phyloP scores from a whole-genome alignment of 2,797 vertebrate species.

The Percopsis omiscomaycus region DNA sequence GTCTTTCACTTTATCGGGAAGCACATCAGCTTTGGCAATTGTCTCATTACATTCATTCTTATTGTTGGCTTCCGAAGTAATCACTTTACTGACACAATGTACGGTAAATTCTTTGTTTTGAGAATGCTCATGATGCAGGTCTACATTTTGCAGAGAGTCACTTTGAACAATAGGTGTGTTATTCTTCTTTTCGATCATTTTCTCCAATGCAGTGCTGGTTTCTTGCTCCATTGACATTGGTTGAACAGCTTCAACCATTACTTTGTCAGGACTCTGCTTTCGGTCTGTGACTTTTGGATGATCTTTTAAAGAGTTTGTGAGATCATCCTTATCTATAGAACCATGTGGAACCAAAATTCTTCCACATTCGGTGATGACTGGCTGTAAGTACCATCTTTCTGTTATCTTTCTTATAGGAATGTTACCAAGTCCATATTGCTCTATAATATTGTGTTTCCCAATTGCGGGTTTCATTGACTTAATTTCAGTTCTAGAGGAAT shows the following conservation, averaged over 20 bases:
- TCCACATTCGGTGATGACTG: constrained; percentile 76
- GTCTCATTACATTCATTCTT: constrained; percentile 16
- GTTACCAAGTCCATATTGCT: too few species aligned
- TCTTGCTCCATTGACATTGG: too few species aligned
- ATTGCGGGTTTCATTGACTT: too few species aligned
- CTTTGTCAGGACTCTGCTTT: constrained; percentile 29
- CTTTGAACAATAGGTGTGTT: constrained; percentile 12
- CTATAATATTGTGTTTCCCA: too few species aligned
- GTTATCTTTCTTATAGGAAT: constrained; percentile 66
- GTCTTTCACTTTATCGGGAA: constrained; percentile 35
- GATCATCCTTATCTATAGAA: constrained; percentile 42
- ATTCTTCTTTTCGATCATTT: constrained; percentile 1
- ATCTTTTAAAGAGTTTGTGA: constrained; percentile 45
- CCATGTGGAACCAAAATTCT: constrained; percentile 78
- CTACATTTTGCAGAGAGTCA: constrained; percentile 1
- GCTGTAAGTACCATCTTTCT: constrained; percentile 74
- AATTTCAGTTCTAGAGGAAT: constrained; percentile 15
- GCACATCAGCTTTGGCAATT: constrained; percentile 14
- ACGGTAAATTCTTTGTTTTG: constrained; percentile 12
- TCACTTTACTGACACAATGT: not conserved
- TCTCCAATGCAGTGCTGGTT: constrained; percentile 17
- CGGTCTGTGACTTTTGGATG: constrained; percentile 13
- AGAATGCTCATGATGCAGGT: constrained; percentile 4
- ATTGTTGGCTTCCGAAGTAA: constrained; percentile 16
- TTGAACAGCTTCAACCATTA: constrained; percentile 13